These are phyloP conservation scores for Chrysina gloriosa DNA, from an alignment of 2,888 invertebrate genomes.

Conservation along the genomic window DNA sequence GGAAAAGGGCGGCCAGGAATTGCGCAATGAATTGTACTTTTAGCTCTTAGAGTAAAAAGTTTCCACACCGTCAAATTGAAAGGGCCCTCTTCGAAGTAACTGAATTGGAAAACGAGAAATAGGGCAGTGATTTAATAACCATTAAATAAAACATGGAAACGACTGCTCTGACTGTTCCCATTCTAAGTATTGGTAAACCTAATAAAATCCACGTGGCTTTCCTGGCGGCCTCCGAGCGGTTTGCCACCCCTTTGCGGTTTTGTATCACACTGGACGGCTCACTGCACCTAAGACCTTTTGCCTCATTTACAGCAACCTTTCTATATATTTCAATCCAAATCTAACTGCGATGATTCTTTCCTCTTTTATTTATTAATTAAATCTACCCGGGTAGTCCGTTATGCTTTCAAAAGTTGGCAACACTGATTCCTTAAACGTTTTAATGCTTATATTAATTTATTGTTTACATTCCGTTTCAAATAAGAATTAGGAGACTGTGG, in stretches of 20 bases:
- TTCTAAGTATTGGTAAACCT: conserved; percentile 50
- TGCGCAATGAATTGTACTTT: conserved; percentile 41
- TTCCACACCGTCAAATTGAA: conserved; percentile 32
- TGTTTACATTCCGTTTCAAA: too few species aligned
- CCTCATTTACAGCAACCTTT: conserved; percentile 33
- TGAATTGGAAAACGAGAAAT: conserved; percentile 46
- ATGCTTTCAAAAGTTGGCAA: too few species aligned
- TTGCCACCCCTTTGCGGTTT: conserved; percentile 48
- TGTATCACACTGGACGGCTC: conserved; percentile 42
- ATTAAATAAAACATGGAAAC: conserved; percentile 55
- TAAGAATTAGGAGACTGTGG: too few species aligned
- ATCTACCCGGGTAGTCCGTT: too few species aligned
- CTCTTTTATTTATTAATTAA: too few species aligned
- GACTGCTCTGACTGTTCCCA: conserved; percentile 45
- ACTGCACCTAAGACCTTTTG: conserved; percentile 41
- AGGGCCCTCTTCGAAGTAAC: conserved; percentile 30
- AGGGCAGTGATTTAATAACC: conserved; percentile 54
- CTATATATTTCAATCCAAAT: too few species aligned
- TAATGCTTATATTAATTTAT: too few species aligned
- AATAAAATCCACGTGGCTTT: conserved; percentile 52
- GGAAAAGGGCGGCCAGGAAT: conserved; percentile 36
- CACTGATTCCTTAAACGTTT: too few species aligned
- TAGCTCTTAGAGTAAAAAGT: conserved; percentile 17
- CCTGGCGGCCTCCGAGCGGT: conserved; percentile 46
- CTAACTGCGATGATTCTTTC: too few species aligned